These are phyloP conservation scores for Pseudopodoces humilis DNA, from an alignment of 2,113 vertebrate species.

Conservation along the genomic window DNA sequence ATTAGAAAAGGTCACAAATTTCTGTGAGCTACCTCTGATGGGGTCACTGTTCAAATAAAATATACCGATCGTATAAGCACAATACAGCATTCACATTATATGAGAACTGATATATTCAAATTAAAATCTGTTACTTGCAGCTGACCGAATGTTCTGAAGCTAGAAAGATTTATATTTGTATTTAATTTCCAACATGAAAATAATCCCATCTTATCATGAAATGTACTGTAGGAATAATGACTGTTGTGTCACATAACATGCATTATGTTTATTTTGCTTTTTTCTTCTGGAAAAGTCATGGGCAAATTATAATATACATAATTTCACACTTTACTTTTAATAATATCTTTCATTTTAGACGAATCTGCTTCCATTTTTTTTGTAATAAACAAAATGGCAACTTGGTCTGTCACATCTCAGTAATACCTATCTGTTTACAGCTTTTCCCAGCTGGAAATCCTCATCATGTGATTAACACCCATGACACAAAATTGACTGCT, in stretches of 20 bases:
- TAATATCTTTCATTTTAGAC: background rate
- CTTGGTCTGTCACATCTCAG: background rate
- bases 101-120: background rate
- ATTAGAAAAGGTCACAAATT: background rate
- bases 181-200: background rate
- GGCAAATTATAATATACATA: background rate
- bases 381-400: background rate
- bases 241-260: background rate
- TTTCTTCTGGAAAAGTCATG: background rate
- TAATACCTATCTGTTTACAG: background rate
- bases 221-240: background rate
- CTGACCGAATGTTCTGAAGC: background rate
- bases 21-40: background rate
- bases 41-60: background rate
- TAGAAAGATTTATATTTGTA: background rate
- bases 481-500: background rate
- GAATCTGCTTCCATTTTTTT: background rate
- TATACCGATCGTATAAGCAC: background rate
- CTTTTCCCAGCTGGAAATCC: background rate
- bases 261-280: background rate
- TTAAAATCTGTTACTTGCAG: background rate
- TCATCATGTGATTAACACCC: background rate
- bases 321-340: background rate
- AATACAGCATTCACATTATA: background rate
- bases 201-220: background rate